Base-by-base conservation (phyloP, 2,113 vertebrate genomes). In the Nerophis ophidion region DNA sequence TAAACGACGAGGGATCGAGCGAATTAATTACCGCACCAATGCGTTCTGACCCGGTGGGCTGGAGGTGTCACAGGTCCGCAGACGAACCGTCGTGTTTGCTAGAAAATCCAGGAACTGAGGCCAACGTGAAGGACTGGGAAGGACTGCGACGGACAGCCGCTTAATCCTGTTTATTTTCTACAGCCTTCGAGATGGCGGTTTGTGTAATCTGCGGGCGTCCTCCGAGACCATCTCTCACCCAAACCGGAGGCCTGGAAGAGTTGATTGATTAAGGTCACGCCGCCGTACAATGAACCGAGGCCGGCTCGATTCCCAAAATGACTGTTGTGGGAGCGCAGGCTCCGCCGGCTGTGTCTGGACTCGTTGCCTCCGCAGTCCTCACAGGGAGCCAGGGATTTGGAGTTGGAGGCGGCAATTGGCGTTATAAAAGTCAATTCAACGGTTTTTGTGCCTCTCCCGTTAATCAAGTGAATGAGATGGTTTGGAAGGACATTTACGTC, bases 141-240 rank as follows among this genome's bases (percentile, higher is more conserved):
- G 80, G 76, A 75, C 69, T 79, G 73, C 79, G 67, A 82, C 72
- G 80, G 82, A 87, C 84, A 76, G 77, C 72, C 70, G 62, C 68
- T 72, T 88, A 88, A 89, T 89, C 87, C 85, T 86, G 84, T 89
- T 90, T 86, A 90, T 86, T 86, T 86, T 81, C 80, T 80, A 80
- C 79, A 75, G 79, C 75, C 79, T 63, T 48, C 68, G 81, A 80
- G 81, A 75, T 76, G 71, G 82, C 68, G 8, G 36, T 58, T 69
- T 60, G 51, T 66, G 55, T 45, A 40, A 38, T 62, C 64, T 46
- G 59, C 49, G 66, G 51, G 46, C 69, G 50, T 69, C 19, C 17
- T 34, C 54, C 69, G 49, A 68, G 68, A 60, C 65, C 52, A 65
- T 71, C 56, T 44, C 67, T 77, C 71, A 74, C 74, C 68, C 46